Evolutionary conservation across 2,113 vertebrate species (phyloP).

Genomic region (Pterocles orientalis): DNA sequence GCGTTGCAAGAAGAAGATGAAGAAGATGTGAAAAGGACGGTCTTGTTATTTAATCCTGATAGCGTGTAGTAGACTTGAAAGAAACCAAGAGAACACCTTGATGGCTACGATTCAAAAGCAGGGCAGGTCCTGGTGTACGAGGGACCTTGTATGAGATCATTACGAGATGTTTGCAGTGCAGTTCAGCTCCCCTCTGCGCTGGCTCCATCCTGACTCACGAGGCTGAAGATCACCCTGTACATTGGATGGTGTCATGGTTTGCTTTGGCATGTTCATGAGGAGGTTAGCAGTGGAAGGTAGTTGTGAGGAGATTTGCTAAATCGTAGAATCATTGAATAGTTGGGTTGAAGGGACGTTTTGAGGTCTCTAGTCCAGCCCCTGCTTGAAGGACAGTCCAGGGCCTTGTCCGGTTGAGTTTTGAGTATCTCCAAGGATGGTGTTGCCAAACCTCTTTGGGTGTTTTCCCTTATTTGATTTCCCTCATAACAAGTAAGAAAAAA

Average conservation of each 20-base stretch:
- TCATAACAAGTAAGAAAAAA: neutral
- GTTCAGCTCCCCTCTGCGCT: neutral
- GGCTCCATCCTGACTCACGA: neutral
- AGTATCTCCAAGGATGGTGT: neutral
- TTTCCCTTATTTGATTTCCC: neutral
- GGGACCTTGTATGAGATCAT: neutral
- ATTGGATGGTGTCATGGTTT: neutral
- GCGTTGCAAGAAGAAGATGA: slow-evolving; percentile 90
- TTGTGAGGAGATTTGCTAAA: neutral
- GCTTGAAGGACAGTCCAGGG: neutral
- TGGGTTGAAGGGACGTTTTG: neutral
- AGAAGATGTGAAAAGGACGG: slow-evolving; percentile 84
- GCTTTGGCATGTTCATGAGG: neutral
- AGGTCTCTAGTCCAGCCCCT: neutral
- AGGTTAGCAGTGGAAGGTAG: neutral
- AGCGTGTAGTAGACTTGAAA: neutral
- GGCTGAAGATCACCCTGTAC: neutral
- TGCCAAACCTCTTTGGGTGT: neutral
- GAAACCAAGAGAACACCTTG: neutral
- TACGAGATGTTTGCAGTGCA: neutral
- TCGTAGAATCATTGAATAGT: neutral
- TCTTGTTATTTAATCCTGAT: neutral
- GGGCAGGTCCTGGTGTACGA: neutral
- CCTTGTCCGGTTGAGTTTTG: neutral
- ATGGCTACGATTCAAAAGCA: neutral